Percentiles rank a stretch among this genome's conserved stretches.
phyloP scores from a whole-genome alignment of 2,888 invertebrate genomes.

The Chorisops tibialis region DNA sequence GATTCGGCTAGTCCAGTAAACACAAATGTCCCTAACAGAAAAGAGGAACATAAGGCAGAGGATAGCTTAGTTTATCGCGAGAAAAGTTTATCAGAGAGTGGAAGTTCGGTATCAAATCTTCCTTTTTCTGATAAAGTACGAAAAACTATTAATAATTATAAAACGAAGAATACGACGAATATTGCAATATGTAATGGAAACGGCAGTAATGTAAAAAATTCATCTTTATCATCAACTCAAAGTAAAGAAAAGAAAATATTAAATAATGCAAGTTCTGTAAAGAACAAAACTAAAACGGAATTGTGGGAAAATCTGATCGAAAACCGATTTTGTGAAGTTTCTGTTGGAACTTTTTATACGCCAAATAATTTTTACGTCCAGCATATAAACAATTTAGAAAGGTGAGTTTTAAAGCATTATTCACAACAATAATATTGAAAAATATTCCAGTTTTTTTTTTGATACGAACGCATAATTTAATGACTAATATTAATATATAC shows the following conservation, averaged over 20 bases:
- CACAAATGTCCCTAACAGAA: neutral
- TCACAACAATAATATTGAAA: too few relatives aligned
- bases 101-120: neutral
- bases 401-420: too few relatives aligned
- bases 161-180: too few relatives aligned
- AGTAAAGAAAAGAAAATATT: too few relatives aligned
- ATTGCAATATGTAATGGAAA: neutral
- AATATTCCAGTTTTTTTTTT: too few relatives aligned
- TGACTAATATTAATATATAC: too few relatives aligned
- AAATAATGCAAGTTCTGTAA: too few relatives aligned
- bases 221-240: too few relatives aligned
- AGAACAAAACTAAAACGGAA: too few relatives aligned
- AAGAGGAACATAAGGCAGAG: neutral
- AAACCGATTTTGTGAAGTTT: conserved; percentile 21
- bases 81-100: neutral
- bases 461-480: too few relatives aligned
- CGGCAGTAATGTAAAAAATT: neutral
- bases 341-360: conserved; percentile 25
- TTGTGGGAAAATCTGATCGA: conserved; percentile 24
- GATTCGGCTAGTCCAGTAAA: neutral
- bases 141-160: neutral
- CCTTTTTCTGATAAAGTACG: neutral
- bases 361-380: conserved; percentile 30
- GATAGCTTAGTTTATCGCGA: conserved; percentile 6
- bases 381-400: conserved; percentile 12